phyloP scores from a whole-genome alignment of 1,140 invertebrate genomes.

The Marisa cornuarietis region DNA sequence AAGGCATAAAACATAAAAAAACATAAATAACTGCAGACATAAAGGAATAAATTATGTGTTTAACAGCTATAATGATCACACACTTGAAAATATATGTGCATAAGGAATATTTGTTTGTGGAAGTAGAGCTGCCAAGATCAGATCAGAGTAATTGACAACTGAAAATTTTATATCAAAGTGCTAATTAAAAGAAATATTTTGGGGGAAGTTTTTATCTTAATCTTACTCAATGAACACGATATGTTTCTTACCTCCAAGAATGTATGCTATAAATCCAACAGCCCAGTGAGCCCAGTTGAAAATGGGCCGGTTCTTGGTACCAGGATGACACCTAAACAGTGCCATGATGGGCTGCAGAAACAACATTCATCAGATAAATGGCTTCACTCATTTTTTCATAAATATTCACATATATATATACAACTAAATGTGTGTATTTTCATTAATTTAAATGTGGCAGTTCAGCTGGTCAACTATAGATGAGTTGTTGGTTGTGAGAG shows the following conservation, averaged over 20 bases:
- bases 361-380: neutral
- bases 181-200: too few relatives aligned
- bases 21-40: too few relatives aligned
- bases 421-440: neutral
- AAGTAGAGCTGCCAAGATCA: too few relatives aligned
- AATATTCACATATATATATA: neutral
- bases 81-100: too few relatives aligned
- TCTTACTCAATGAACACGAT: too few relatives aligned
- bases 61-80: too few relatives aligned
- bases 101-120: too few relatives aligned
- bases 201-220: too few relatives aligned
- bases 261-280: constrained; percentile 87
- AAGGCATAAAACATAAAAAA: too few relatives aligned
- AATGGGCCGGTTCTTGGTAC: constrained; percentile 78
- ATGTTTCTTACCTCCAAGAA: constrained; percentile 78
- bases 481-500: neutral
- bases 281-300: constrained; percentile 97
- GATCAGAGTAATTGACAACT: too few relatives aligned
- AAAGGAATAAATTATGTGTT: too few relatives aligned
- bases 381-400: neutral
- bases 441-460: neutral
- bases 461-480: neutral
- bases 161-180: too few relatives aligned
- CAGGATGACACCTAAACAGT: constrained; percentile 85
- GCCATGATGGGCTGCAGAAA: constrained; percentile 87